Percentiles rank a stretch among this genome's conserved stretches.
Conservation (phyloP, 2,113 vertebrate genomes). For the Ochotona curzoniae region DNA sequence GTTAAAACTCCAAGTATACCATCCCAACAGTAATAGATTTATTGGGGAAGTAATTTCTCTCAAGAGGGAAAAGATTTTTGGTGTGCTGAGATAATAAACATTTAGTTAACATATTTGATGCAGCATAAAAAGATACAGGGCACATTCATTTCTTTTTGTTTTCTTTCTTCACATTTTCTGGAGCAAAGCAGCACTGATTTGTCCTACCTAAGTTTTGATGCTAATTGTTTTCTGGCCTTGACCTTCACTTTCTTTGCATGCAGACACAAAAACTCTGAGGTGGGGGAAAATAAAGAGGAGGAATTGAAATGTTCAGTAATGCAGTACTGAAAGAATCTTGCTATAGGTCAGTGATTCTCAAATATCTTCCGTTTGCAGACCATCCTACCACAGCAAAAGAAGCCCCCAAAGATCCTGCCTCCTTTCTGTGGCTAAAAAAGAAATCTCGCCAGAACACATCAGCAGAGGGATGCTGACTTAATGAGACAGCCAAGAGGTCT, state of each 20-base stretch:
- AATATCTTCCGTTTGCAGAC: constrained; percentile 63
- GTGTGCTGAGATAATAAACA: neutral
- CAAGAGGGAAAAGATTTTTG: neutral
- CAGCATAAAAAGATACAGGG: neutral
- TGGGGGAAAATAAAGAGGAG: neutral
- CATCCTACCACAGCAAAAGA: constrained; percentile 17
- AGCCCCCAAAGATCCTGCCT: constrained; percentile 15
- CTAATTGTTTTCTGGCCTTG: constrained; percentile 48
- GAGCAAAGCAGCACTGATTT: neutral
- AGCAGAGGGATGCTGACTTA: neutral
- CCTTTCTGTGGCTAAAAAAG: constrained; percentile 30
- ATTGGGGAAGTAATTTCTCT: neutral
- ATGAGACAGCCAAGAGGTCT: constrained; percentile 44
- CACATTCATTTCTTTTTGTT: neutral
- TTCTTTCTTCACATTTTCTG: constrained; percentile 30
- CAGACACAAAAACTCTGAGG: constrained; percentile 1
- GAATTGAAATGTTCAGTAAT: constrained; percentile 60
- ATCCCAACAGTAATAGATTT: neutral
- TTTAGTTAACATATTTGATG: neutral
- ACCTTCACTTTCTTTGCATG: neutral
- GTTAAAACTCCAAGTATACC: neutral
- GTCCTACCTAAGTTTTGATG: neutral
- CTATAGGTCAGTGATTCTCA: constrained; percentile 70
- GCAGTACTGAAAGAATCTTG: constrained; percentile 38
- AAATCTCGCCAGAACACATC: constrained; percentile 47